Percentiles rank a stretch among this genome's conserved stretches.
Evolutionary conservation across 64 coral and sea anemone species (phyloP).

Genomic region (Stichodactyla helianthus): DNA sequence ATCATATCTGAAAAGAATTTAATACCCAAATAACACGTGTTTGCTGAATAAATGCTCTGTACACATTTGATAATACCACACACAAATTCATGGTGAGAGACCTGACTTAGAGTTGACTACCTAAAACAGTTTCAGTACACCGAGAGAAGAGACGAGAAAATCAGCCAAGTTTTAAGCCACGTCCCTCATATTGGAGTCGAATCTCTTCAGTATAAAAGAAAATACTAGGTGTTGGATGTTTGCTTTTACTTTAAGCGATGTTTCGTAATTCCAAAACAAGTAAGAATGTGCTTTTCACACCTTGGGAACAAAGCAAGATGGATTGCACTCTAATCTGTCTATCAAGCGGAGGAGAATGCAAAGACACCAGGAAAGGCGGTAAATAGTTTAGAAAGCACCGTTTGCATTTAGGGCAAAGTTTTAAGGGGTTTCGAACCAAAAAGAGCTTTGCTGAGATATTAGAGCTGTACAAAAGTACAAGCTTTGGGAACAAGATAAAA

Average conservation of each 20-base stretch:
- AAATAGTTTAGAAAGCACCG: background rate
- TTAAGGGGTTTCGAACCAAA: background rate
- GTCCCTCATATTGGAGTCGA: no score
- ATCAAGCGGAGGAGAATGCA: background rate
- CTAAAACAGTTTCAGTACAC: no score
- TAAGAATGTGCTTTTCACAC: slow-evolving; percentile 9
- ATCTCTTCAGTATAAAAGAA: no score
- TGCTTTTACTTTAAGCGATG: background rate
- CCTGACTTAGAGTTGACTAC: background rate
- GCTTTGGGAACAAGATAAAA: no score
- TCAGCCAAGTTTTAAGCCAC: background rate
- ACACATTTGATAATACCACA: background rate
- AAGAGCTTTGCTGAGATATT: background rate
- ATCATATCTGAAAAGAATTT: background rate
- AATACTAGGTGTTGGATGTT: background rate
- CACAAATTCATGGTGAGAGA: background rate
- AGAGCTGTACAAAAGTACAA: background rate
- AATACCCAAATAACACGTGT: background rate
- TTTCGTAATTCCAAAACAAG: background rate
- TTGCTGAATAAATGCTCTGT: no score
- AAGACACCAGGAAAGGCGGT: background rate
- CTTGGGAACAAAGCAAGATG: background rate
- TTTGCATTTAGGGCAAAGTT: background rate
- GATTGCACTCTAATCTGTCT: background rate
- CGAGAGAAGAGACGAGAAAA: no score